phyloP scores from a whole-genome alignment of 2,797 vertebrate species.

The Euphonia xanthogaster region DNA sequence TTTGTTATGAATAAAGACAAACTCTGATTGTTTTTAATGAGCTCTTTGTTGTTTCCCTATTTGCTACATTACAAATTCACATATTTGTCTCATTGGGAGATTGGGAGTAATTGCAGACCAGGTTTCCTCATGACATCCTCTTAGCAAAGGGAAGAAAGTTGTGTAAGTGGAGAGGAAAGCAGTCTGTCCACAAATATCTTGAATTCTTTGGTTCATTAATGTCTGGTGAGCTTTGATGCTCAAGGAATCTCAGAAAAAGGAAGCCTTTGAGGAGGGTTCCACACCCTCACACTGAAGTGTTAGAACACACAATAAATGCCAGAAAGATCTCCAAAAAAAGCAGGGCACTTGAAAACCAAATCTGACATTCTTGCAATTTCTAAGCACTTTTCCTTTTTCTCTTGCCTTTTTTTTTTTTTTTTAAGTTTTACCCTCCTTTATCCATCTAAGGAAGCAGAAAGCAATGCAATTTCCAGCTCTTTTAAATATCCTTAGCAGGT shows the following conservation, averaged over 20 bases:
- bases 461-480: background rate
- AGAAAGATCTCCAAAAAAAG: background rate
- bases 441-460: constrained; percentile 32
- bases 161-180: background rate
- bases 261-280: constrained; percentile 19
- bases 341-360: constrained; percentile 10
- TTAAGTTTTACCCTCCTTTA: background rate
- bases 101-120: background rate
- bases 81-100: background rate
- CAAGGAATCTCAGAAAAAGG: constrained; percentile 7
- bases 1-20: background rate
- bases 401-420: no score
- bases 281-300: constrained; percentile 17
- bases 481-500: constrained; percentile 21
- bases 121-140: background rate
- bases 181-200: background rate
- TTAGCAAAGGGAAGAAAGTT: background rate
- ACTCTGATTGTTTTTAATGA: background rate
- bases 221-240: constrained; percentile 25
- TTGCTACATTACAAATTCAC: background rate
- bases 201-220: constrained; percentile 11
- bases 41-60: background rate
- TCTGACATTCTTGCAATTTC: constrained; percentile 11
- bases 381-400: background rate
- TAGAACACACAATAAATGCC: background rate